Conservation (phyloP, 2,888 invertebrate genomes). For the Beris chalybata region DNA sequence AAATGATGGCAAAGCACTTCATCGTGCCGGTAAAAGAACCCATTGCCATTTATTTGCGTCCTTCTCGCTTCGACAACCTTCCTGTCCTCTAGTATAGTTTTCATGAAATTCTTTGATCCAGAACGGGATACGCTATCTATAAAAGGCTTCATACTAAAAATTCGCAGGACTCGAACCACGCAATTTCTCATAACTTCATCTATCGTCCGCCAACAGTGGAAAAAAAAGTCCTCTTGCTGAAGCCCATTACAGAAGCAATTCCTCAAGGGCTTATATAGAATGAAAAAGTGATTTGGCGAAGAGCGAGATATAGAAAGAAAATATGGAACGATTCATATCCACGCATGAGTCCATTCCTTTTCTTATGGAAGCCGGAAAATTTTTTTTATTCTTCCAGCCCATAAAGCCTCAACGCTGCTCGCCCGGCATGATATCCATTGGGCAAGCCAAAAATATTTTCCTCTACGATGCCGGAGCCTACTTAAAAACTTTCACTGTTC, state of each 20-base stretch:
- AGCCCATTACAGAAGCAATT: conserved; percentile 18
- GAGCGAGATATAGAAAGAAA: conserved; percentile 19
- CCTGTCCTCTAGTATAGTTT: conserved; percentile 2
- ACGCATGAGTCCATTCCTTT: conserved; percentile 17
- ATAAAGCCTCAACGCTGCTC: conserved; percentile 27
- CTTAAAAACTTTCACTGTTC: too few species aligned
- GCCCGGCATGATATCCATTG: conserved; percentile 18
- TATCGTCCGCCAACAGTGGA: too few species aligned
- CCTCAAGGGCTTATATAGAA: conserved; percentile 22
- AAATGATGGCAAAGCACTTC: conserved; percentile 20
- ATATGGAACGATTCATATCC: conserved; percentile 28
- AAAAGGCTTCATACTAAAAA: too few species aligned
- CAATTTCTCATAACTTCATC: too few species aligned
- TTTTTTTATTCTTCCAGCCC: conserved; percentile 21
- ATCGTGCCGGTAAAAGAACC: conserved; percentile 8
- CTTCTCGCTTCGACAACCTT: neutral
- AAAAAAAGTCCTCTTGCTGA: neutral
- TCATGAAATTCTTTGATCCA: conserved; percentile 15
- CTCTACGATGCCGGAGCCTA: too few species aligned
- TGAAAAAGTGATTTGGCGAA: conserved; percentile 28
- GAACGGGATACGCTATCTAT: conserved; percentile 15
- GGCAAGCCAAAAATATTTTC: conserved; percentile 17
- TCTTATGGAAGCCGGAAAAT: conserved; percentile 18
- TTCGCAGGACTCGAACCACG: too few species aligned
- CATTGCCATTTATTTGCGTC: conserved; percentile 8